Evolutionary conservation across 2,797 vertebrate species (phyloP), one percentile per base, ranked within the genome.

Genomic region (Rhinophrynus dorsalis): DNA sequence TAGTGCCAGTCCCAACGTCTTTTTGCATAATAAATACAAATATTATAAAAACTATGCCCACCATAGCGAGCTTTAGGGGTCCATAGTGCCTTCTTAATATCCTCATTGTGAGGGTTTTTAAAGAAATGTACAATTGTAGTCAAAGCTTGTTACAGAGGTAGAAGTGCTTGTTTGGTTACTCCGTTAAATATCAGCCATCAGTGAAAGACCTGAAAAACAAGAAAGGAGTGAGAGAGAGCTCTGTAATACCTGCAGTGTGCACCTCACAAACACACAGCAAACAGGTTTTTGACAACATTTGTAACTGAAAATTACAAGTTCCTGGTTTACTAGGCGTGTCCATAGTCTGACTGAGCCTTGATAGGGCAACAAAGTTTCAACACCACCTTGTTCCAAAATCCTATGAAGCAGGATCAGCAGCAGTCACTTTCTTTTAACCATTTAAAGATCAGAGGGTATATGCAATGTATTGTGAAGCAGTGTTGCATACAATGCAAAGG

Each of bases 1-100:
- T 40, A 0, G 83, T 82, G 0, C 78, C 80, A 30, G 30, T 79
- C 2, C 92, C 91, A 0, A 86, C 90, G 13, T 89, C 91, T 78
- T 90, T 94, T 48, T 96, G 94, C 24, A 95, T 82, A 68, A 98
- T 88, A 75, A 91, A 83, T 15, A 98, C 80, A 57, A 88, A 85
- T 70, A 97, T 78, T 84, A 98, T 44, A 75, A 98, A 96, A 74
- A 92, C 54, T 0, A 93, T 84, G 0, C 90, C 94, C 0, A 90
- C 82, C 70, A 95, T 10, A 6, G 81, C 92, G 76, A 96, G 85
- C 76, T 93, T 94, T 38, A 94, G 61, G 8, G 88, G 86, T 76
- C 93, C 91, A 66, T 88, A 29, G 47, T 93, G 92, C 18, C 96
- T 90, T 21, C 92, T 89, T 20, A 93, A 77, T 4, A 92, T 61